These are phyloP conservation scores for Metopolophium dirhodum DNA, from an alignment of 1,140 invertebrate genomes.

Conservation along the genomic window DNA sequence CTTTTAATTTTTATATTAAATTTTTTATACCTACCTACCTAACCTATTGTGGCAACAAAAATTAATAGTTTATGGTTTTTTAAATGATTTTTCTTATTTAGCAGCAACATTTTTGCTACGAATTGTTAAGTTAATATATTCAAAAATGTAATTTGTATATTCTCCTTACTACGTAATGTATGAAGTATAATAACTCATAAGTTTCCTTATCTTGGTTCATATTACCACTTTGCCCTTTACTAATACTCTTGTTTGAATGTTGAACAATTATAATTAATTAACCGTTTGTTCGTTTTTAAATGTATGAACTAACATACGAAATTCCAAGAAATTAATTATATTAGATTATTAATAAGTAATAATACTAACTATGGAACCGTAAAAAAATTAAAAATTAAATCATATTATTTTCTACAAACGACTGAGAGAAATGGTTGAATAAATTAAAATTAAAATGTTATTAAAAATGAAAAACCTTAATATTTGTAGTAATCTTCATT, in stretches of 20 bases:
- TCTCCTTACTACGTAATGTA: background rate
- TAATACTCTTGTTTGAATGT: background rate
- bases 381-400: background rate
- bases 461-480: background rate
- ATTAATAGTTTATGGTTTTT: background rate
- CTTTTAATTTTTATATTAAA: too few species aligned
- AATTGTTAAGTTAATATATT: background rate
- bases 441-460: background rate
- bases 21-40: background rate
- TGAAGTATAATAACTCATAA: background rate
- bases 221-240: background rate
- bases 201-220: background rate
- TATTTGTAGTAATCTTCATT: background rate
- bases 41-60: background rate
- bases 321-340: slow-evolving; percentile 15
- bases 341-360: background rate
- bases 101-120: too few species aligned
- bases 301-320: background rate
- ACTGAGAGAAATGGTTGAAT: background rate
- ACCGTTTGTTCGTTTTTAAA: background rate
- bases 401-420: background rate
- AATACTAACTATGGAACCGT: background rate
- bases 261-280: slow-evolving; percentile 15
- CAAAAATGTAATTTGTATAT: background rate
- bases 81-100: background rate